Evolutionary conservation across 1,140 invertebrate species (phyloP).

Genomic region (Ganaspis sp.): DNA sequence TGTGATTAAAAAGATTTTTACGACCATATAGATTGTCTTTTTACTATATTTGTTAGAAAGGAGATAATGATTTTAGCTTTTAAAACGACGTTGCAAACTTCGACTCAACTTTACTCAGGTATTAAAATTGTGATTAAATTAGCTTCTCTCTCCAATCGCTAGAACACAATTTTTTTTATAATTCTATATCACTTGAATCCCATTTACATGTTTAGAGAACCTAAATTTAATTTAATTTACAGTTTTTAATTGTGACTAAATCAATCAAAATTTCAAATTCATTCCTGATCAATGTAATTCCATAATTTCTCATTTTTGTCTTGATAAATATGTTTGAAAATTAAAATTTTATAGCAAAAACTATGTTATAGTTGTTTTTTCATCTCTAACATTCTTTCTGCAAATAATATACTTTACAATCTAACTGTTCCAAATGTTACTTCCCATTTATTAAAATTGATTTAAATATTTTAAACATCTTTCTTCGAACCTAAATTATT

Average conservation of each 20-base stretch:
- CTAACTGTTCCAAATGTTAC: no score
- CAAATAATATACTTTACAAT: no score
- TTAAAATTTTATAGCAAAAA: no score
- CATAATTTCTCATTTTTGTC: neutral
- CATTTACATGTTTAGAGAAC: conserved; percentile 30
- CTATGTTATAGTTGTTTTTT: no score
- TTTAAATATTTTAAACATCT: neutral
- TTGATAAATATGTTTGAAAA: neutral
- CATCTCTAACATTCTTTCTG: no score
- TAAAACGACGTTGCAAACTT: neutral
- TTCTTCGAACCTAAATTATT: neutral
- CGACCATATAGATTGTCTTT: no score
- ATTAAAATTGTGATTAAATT: conserved; percentile 29
- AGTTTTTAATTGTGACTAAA: conserved; percentile 19
- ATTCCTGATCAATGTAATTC: neutral
- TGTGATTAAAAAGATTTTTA: no score
- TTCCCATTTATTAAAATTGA: neutral
- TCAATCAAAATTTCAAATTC: neutral
- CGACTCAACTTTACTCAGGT: neutral
- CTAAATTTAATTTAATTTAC: conserved; percentile 19
- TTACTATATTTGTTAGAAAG: no score
- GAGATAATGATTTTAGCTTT: neutral
- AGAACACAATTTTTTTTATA: neutral
- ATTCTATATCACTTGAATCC: conserved; percentile 44
- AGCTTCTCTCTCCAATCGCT: neutral